Percentiles rank a stretch among this genome's conserved stretches.
Conservation (phyloP, 2,888 invertebrate genomes). For the Pimpla rufipes region DNA sequence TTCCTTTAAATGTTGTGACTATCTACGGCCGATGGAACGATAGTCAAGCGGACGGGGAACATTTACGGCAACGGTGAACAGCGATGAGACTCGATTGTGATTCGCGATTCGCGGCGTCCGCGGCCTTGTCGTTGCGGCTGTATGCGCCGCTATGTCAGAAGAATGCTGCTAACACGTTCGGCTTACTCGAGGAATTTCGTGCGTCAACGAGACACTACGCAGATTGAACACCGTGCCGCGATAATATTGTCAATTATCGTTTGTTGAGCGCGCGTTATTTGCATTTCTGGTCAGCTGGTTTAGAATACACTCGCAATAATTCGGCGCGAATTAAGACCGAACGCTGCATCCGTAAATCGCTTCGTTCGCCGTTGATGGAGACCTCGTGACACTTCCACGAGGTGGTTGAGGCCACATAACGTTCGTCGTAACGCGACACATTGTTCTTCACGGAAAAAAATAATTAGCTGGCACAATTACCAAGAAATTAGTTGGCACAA, state of each 20-base stretch:
- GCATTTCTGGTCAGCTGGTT: background rate
- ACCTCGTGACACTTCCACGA: too few relatives aligned
- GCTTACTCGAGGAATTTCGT: slow-evolving; percentile 36
- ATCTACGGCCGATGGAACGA: slow-evolving; percentile 33
- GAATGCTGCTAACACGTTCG: background rate
- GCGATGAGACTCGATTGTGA: slow-evolving; percentile 21
- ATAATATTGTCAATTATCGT: slow-evolving; percentile 5
- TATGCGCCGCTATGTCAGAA: background rate
- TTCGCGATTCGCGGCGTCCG: slow-evolving; percentile 8
- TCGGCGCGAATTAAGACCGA: background rate
- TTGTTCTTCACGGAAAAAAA: too few relatives aligned
- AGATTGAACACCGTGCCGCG: background rate
- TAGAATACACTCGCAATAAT: background rate
- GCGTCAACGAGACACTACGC: slow-evolving; percentile 33
- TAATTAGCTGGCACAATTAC: too few relatives aligned
- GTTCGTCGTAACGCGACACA: too few relatives aligned
- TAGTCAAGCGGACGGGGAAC: background rate
- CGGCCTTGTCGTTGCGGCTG: background rate
- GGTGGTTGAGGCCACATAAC: too few relatives aligned
- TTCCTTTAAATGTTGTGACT: slow-evolving; percentile 51
- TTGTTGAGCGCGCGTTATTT: background rate
- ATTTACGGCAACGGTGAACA: background rate
- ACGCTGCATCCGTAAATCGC: too few relatives aligned
- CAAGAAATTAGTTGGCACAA: too few relatives aligned
- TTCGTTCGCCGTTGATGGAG: too few relatives aligned